phyloP scores from a whole-genome alignment of 2,113 vertebrate species.

The Dipodomys stephensi region DNA sequence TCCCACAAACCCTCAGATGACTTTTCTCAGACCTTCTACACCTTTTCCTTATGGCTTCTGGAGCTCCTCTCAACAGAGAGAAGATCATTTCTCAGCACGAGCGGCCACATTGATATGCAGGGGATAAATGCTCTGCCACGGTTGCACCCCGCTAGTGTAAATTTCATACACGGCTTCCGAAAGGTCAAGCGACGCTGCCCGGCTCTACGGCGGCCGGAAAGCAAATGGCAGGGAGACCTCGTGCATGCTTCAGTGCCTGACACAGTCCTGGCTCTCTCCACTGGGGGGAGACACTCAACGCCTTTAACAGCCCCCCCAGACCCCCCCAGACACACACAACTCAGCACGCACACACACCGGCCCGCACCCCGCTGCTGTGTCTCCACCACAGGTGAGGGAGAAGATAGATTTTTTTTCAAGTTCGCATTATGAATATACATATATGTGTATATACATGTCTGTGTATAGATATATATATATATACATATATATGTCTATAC shows the following conservation, averaged over 20 bases:
- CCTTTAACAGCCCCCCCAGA: not conserved
- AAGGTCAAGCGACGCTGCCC: slow-evolving; percentile 74
- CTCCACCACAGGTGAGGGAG: too few relatives aligned
- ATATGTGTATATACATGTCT: not conserved
- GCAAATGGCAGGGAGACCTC: slow-evolving; percentile 68
- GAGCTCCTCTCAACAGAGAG: slow-evolving; percentile 69
- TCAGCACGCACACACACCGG: not conserved
- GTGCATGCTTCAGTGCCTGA: slow-evolving; percentile 44
- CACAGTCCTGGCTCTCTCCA: slow-evolving; percentile 67
- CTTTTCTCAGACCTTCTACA: not conserved
- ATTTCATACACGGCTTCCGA: slow-evolving; percentile 66
- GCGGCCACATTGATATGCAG: slow-evolving; percentile 75
- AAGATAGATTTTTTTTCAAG: not conserved
- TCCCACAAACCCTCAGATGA: not conserved
- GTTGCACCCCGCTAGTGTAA: slow-evolving; percentile 63
- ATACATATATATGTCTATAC: too few relatives aligned
- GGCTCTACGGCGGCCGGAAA: slow-evolving; percentile 70
- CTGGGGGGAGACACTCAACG: slow-evolving; percentile 22
- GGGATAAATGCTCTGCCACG: slow-evolving; percentile 68
- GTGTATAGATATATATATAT: too few relatives aligned
- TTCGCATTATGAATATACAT: not conserved
- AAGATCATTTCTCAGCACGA: slow-evolving; percentile 76
- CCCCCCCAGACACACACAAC: not conserved
- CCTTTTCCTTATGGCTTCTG: slow-evolving; percentile 66
- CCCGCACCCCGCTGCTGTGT: too few relatives aligned